A percentile compares a stretch with the other conserved stretches of the same genome.
Conservation (phyloP, 1,140 invertebrate species). For the Bursaphelenchus mucronatus region DNA sequence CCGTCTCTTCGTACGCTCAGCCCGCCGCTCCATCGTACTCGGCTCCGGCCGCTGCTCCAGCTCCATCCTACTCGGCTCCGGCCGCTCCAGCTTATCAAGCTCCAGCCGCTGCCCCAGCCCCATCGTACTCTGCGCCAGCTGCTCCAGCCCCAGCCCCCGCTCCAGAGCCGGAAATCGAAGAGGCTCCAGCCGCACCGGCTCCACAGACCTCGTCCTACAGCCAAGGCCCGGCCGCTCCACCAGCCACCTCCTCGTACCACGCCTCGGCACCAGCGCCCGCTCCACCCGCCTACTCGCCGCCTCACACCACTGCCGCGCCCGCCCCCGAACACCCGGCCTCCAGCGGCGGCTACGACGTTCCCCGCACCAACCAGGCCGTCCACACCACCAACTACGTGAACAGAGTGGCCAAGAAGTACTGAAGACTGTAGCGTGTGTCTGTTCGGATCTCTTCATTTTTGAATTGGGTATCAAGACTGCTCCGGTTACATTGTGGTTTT, state of each 20-base stretch:
- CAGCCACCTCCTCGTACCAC: constrained; percentile 3
- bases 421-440: too few species aligned
- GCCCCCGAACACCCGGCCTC: constrained; percentile 16
- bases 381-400: neutral
- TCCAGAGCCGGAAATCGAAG: neutral
- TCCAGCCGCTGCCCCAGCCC: constrained; percentile 6
- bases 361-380: neutral
- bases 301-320: neutral
- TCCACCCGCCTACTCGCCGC: neutral
- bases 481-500: too few species aligned
- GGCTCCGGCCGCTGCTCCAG: too few species aligned
- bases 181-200: neutral
- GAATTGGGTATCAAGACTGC: too few species aligned
- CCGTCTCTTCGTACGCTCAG: too few species aligned
- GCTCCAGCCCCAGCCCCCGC: constrained; percentile 13
- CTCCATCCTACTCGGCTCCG: too few species aligned
- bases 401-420: constrained; percentile 2
- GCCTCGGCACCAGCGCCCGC: neutral
- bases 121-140: neutral
- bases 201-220: neutral
- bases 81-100: neutral
- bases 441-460: too few species aligned
- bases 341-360: constrained; percentile 12
- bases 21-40: too few species aligned
- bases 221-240: neutral